Evolutionary conservation across 2,113 vertebrate species (phyloP), one percentile per base, ranked within the genome.

Genomic region (Edolisoma coerulescens): DNA sequence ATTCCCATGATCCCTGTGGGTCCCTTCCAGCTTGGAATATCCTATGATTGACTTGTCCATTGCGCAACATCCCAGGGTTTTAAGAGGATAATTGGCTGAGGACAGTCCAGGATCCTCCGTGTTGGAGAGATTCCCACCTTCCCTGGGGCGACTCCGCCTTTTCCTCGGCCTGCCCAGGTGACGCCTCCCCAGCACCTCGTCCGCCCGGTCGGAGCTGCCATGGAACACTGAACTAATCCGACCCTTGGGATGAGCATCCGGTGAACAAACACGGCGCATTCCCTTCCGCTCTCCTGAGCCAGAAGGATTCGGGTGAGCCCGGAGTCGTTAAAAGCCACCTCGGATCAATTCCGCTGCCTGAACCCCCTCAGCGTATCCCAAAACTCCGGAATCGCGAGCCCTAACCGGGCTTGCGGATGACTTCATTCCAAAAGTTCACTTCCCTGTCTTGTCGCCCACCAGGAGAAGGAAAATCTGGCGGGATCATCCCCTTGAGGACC

Each of bases 371-470:
- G 84, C 0, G 19, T 1, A 13, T 16, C 71, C 70, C 54, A n/a
- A 49, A 76, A 54, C 42, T 16, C 39, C 2, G 0, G 24, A 75
- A 45, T 10, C 0, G 0, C 0, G 1, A 30, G 37, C 14, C 22
- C 33, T 18, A 7, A 21, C 33, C 1, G 12, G 12, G 63, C 33
- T 28, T 3, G 33, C 0, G 0, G 27, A 37, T 39, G 9, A 7
- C 0, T 0, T 13, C 3, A 16, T 16, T 22, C 30, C 42, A 6
- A 18, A 63, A 56, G 32, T 42, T 91, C 56, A 4, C 33, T 84
- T 71, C 49, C 50, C 44, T 30, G 41, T 26, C 41, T n/a, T 9
- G 7, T 14, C 16, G 7, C 11, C 0, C 0, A 3, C 19, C n/a
- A 28, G 33, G 1, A 67, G 32, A 74, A 49, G 33, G 7, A 45